Conservation (phyloP, 2,797 vertebrate species). For the Lepidocolaptes lacrymiger region DNA sequence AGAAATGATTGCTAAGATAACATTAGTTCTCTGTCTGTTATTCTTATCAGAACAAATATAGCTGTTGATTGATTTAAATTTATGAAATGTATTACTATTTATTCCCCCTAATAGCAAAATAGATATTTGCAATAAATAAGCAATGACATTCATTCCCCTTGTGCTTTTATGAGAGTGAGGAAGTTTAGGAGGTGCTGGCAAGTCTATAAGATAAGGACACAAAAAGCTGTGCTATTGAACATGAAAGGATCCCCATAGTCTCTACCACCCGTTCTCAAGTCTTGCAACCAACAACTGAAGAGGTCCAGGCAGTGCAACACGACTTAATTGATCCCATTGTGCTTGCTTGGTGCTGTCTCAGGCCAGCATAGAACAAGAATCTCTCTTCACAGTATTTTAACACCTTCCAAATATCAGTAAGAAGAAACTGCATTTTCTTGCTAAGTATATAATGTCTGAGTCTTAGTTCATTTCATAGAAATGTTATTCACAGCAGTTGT, state of each 20-base stretch:
- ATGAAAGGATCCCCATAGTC: neutral
- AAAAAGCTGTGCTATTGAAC: neutral
- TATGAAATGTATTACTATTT: neutral
- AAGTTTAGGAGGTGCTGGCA: neutral
- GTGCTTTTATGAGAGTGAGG: neutral
- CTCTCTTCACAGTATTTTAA: neutral
- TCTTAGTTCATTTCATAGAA: neutral
- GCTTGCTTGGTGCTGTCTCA: neutral
- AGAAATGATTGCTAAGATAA: neutral
- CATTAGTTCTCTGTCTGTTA: neutral
- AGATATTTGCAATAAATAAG: neutral
- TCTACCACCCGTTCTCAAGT: neutral
- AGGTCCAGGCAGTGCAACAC: neutral
- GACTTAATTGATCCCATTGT: neutral
- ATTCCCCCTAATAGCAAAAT: neutral
- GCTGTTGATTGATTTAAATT: neutral
- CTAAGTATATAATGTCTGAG: neutral
- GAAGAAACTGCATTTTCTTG: neutral
- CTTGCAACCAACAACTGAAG: neutral
- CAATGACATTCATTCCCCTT: neutral
- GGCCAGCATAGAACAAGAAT: neutral
- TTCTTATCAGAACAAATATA: neutral
- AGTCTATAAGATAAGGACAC: neutral
- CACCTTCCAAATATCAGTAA: neutral
- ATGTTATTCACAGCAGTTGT: neutral